These are phyloP conservation scores for Hystrix brachyura DNA, from an alignment of 2,113 vertebrate genomes.

Conservation along the genomic window DNA sequence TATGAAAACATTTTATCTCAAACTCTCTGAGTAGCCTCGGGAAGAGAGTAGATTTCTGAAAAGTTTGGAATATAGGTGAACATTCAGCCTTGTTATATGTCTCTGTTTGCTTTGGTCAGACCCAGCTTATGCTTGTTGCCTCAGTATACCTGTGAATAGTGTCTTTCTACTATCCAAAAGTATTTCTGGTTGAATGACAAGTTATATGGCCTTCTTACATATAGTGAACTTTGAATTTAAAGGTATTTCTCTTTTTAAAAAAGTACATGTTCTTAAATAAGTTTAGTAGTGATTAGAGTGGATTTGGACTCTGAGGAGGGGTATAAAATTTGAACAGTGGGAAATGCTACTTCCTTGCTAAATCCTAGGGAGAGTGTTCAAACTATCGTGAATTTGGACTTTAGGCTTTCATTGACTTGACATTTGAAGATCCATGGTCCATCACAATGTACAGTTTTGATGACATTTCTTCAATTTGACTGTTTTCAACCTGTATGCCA, in stretches of 20 bases:
- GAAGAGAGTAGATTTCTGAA: constrained; percentile 5
- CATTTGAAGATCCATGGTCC: not conserved
- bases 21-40: not conserved
- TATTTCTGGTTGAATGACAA: not conserved
- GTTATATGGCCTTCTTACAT: not conserved
- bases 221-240: constrained; percentile 30
- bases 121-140: not conserved
- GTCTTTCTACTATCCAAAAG: not conserved
- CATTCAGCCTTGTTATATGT: not conserved
- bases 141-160: constrained; percentile 22
- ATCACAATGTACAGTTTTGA: not conserved
- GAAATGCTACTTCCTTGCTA: not conserved
- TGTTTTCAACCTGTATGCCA: not conserved
- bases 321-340: constrained; percentile 27
- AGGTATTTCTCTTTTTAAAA: constrained; percentile 26
- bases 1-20: not conserved
- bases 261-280: not conserved
- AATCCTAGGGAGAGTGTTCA: not conserved
- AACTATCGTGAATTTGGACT: constrained; percentile 24
- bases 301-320: not conserved
- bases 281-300: not conserved
- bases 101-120: not conserved
- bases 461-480: not conserved
- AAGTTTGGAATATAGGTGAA: not conserved
- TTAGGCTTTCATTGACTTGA: not conserved